Evolutionary conservation across 2,888 invertebrate genomes (phyloP), one percentile per base, ranked within the genome.

Genomic region (Cephalotes varians): DNA sequence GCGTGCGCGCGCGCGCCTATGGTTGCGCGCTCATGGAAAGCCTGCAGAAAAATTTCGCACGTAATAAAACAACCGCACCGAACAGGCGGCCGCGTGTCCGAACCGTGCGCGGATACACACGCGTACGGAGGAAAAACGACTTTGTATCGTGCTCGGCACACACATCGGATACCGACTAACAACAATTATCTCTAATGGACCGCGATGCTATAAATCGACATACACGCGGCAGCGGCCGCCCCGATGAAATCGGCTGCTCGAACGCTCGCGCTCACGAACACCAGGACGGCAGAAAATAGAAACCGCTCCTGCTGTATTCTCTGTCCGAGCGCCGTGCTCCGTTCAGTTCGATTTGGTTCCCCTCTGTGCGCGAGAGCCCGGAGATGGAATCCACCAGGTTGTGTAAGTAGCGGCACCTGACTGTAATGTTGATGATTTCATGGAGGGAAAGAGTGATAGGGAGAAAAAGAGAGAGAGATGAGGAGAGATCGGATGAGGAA

Each of bases 101-200:
- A 79, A 79, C 47, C 25, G 81, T 37, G 54, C 60, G 76, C 49
- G 72, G 21, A 1, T 40, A 67, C 49, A 51, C 18, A 37, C 62
- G 56, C 15, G 51, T 69, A 64, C 47, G 10, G 18, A 47, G 91
- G 91, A 93, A 92, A 93, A 93, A 92, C 91, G 87, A 84, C 90
- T 90, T 90, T 91, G 90, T 89, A 90, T 91, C 90, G 85, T 87
- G 90, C 87, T 86, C 87, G 87, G 72, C 82, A 84, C 79, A 87
- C 81, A 77, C 87, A 67, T 77, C 65, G 80, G 85, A 74, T 84
- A 74, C 89, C 90, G 90, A 87, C 90, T 92, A 71, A 71, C 88
- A 93, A 94, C 93, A 93, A 94, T 94, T 93, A 94, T 93, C 93
- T 93, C 93, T 94, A 94, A 94, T 94, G 92, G 93, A 91, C 88